Conservation (phyloP, 1,140 invertebrate species). For the Pseudomyrmex pallidus region DNA sequence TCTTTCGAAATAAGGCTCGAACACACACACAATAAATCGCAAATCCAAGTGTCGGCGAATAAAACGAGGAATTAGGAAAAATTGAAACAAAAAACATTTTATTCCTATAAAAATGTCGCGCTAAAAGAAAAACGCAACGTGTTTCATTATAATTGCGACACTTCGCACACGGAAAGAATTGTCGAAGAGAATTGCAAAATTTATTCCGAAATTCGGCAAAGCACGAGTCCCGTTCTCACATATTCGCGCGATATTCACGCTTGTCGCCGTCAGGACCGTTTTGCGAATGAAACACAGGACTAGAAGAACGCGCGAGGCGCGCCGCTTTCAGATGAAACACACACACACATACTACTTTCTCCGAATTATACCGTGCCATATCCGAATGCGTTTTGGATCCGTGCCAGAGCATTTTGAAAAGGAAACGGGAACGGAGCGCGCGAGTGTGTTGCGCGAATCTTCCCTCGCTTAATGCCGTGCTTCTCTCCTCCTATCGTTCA, state of each 20-base stretch:
- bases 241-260: not conserved
- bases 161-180: not conserved
- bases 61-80: too few relatives aligned
- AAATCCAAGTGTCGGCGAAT: too few relatives aligned
- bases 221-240: not conserved
- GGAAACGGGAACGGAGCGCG: not conserved
- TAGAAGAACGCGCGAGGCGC: slow-evolving; percentile 14
- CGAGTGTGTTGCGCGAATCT: slow-evolving; percentile 61
- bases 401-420: slow-evolving; percentile 60
- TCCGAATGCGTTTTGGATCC: slow-evolving; percentile 62
- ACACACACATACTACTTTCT: slow-evolving; percentile 54
- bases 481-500: slow-evolving; percentile 14
- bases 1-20: too few relatives aligned
- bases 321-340: slow-evolving; percentile 29
- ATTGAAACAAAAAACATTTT: too few relatives aligned
- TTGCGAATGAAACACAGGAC: slow-evolving; percentile 14
- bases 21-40: too few relatives aligned
- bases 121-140: not conserved
- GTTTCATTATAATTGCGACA: too few relatives aligned
- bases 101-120: too few relatives aligned
- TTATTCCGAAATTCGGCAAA: not conserved
- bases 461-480: slow-evolving; percentile 40
- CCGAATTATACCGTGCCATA: slow-evolving; percentile 50
- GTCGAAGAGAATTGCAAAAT: too few relatives aligned
- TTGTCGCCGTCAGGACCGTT: slow-evolving; percentile 1